Base-by-base conservation (phyloP, 2,113 vertebrate species). In the Garra rufa region DNA sequence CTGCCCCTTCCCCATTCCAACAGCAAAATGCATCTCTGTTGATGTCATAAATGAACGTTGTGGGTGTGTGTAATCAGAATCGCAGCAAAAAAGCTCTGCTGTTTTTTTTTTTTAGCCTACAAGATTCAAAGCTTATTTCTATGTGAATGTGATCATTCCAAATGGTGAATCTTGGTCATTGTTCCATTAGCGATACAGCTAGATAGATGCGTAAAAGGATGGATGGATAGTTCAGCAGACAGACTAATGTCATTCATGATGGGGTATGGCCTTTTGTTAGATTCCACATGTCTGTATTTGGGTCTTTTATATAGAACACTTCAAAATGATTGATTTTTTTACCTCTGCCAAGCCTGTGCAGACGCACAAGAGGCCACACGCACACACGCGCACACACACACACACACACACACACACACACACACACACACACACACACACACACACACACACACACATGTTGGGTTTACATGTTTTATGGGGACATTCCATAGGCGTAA, bases 101-200 rank as follows among this genome's bases (percentile, higher is more conserved):
- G 91, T 94, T 94, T 92, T 94, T 93, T 92, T 89, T 86, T 89
- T n/a, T n/a, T n/a, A n/a, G 91, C 88, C 76, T 48, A 11, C 9
- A 21, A 26, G 52, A 59, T 59, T 77, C 28, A 34, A 52, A 57
- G 52, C 76, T 34, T 76, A 28, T 61, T 9, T 74, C 15, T 75
- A 24, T 52, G 70, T 77, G 34, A 7, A 30, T 74, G 9, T 15
- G 6, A 10, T 52, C 13, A 78, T 57, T 57, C 11, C 7, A 1
- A 24, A 6, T 15, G 8, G 19, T 75, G 46, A 75, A 75, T 75
- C 38, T 75, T 21, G 26, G 3, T 43, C 52, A 11, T 78, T 78
- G 52, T 78, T 43, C 19, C 21, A 10, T 59, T 41, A 34, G 21
- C 43, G 28, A 17, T 38, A 76, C 74, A n/a, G 69, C 21, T 52